Base-by-base conservation (phyloP, 1,140 invertebrate species). In the Onthophagus taurus region DNA sequence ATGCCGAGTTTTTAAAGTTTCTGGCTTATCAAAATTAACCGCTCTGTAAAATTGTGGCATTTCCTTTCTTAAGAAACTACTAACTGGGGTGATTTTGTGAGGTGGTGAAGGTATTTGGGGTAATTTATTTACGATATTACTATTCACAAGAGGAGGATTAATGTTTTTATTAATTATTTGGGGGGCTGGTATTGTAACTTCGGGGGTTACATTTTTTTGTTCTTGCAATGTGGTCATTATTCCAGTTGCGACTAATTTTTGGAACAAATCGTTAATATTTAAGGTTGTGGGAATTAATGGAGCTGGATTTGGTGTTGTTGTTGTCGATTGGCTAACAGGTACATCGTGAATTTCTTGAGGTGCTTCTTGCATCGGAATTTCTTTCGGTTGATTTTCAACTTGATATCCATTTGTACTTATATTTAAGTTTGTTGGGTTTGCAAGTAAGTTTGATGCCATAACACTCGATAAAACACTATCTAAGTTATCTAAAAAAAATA, bases 191-290 rank as follows among this genome's bases (percentile, higher is more conserved):
- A 38, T 41, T 20, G 30, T 16, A 17, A 31, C 19, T 7, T 26
- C n/a, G n/a, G 38, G 21, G 23, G 49, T 17, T 38, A 14, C 23
- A 26, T 24, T 46, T 16, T n/a, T n/a, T 81, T 11, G 86, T 85
- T 38, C 24, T 29, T 17, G 51, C 29, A 29, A 42, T 46, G 65
- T 68, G 1, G 72, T 75, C 29, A 94, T 79, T 16, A 93, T 83
- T n/a, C 89, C 90, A 16, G 81, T 82, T 0, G 81, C 82, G 0
- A 92, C 75, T 0, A 93, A 63, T 60, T 87, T 88, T 47, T 84
- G 79, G 55, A 90, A 88, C 14, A 94, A 62, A 53, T 89, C 85
- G 46, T 77, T 80, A 20, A 92, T 81, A 59, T 90, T 84, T 0
- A 88, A 13, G 14, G 31, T 11, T 2, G 54, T 18, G 45, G 14